phyloP scores from a whole-genome alignment of 2,888 invertebrate genomes.

The Protonemura montana region DNA sequence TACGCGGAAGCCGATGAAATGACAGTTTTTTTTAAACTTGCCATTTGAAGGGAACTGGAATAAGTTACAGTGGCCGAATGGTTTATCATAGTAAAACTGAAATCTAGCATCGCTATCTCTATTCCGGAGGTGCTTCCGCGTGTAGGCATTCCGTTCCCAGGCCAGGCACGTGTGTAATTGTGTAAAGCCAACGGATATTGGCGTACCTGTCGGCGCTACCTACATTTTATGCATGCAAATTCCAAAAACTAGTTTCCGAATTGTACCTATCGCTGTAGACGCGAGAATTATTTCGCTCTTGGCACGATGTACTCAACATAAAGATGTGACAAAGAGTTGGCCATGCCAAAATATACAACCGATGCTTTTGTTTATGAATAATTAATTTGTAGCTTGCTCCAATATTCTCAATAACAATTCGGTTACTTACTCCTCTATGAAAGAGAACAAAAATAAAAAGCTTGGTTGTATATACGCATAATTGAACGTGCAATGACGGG shows the following conservation, averaged over 20 bases:
- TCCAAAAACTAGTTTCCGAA: conserved; percentile 14
- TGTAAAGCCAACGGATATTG: neutral
- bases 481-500: no score
- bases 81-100: neutral
- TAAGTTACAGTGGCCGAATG: neutral
- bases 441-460: no score
- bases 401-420: neutral
- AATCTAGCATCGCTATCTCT: neutral
- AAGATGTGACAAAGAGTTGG: neutral
- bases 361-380: neutral
- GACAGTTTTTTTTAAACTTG: neutral
- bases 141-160: neutral
- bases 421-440: no score
- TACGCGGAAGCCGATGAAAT: neutral
- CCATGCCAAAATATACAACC: neutral
- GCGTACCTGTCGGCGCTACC: neutral
- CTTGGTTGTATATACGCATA: no score
- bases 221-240: conserved; percentile 36
- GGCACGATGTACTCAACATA: neutral
- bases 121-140: conserved; percentile 3
- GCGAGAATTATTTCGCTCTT: neutral
- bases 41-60: no score
- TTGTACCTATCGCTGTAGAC: neutral
- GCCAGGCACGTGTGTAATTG: neutral
- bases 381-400: neutral